A percentile compares a stretch with the other conserved stretches of the same genome.
Evolutionary conservation across 2,888 invertebrate genomes (phyloP).

Genomic region (Cataglyphis albicans): DNA sequence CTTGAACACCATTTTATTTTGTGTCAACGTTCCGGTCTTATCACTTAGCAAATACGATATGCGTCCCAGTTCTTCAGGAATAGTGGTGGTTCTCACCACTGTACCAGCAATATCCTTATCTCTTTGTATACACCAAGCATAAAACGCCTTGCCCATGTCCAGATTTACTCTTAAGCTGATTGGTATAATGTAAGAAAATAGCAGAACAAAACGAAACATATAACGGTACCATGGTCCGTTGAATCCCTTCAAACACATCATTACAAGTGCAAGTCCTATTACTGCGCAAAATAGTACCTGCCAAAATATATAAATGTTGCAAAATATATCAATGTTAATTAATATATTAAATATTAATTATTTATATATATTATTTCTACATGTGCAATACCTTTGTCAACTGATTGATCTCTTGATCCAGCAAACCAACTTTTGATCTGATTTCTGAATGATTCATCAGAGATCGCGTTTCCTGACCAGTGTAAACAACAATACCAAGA

Average conservation of each 20-base stretch:
- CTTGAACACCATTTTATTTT: conserved; percentile 99
- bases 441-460: conserved; percentile 99
- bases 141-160: conserved; percentile 99
- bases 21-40: conserved; percentile 99
- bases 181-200: conserved; percentile 99
- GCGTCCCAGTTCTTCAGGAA: conserved; percentile 98
- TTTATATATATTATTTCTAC: conserved; percentile 3
- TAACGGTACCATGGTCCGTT: conserved; percentile 98
- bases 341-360: not conserved
- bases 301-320: no score
- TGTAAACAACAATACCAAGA: conserved; percentile 97
- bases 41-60: conserved; percentile 98
- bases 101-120: conserved; percentile 97
- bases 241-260: conserved; percentile 99
- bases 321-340: not conserved
- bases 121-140: conserved; percentile 98
- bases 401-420: conserved; percentile 98
- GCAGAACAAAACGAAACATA: conserved; percentile 97
- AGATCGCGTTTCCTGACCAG: conserved; percentile 97
- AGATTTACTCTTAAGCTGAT: conserved; percentile 99
- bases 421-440: conserved; percentile 97
- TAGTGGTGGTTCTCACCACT: conserved; percentile 98
- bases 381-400: conserved; percentile 92
- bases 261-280: conserved; percentile 94
- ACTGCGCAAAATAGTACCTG: conserved; percentile 95